Base-by-base conservation (phyloP, 2,113 vertebrate genomes). In the Scophthalmus maximus region DNA sequence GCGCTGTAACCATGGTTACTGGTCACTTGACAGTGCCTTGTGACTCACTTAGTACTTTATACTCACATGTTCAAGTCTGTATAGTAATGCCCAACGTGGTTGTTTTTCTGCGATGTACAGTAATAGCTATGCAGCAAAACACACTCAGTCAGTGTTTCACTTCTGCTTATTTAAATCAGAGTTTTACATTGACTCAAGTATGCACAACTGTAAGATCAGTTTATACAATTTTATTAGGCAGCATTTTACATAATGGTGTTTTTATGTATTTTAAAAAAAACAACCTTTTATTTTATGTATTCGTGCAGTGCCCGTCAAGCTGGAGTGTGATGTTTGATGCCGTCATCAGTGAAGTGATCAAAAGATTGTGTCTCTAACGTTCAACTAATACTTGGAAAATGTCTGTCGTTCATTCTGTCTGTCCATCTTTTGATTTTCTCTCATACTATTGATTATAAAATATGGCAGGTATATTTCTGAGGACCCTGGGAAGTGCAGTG, bases 21-120 rank as follows among this genome's bases (percentile, higher is more conserved):
- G 56, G 57, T 81, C 68, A 73, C 52, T 72, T 76, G 80, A 87
- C 83, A 78, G 80, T 89, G 83, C 82, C 83, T 91, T 87, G 82
- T 81, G 77, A 84, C 66, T 85, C 74, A 82, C 61, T 85, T 62
- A 72, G 23, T 77, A 29, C 69, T 70, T 78, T 68, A 46, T 70
- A 68, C 58, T 60, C 64, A 72, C 53, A 61, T 30, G 29, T 57
- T 65, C 26, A 59, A 42, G n/a, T n/a, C 44, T 73, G 40, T 52
- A 71, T 67, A n/a, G 7, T 49, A 44, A 58, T 60, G 40, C 40
- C 63, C 2, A 25, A 55, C 46, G n/a, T 20, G 30, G 46, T 69
- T 79, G 34, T 73, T 57, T 30, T 52, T 72, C 52, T 81, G 73
- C 68, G 85, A 62, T 84, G 83, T 74, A 70, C 58, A 58, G 17